A percentile compares a stretch with the other conserved stretches of the same genome.
Conservation (phyloP, 2,113 vertebrate species). For the Charina bottae region DNA sequence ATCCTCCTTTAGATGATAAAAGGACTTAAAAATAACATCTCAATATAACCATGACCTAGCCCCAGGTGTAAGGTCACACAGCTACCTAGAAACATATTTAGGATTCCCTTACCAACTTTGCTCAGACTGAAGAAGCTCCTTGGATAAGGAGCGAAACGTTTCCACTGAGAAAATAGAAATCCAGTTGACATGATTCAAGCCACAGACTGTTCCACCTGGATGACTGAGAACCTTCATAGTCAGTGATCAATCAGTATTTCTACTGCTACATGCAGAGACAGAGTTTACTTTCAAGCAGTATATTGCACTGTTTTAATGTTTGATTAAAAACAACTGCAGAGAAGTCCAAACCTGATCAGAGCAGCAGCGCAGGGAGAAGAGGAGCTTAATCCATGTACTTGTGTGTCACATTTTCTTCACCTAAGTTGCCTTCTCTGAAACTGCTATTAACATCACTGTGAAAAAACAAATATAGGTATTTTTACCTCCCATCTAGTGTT, state of each 20-base stretch:
- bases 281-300: neutral
- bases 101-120: too few species aligned
- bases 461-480: neutral
- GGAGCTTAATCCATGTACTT: neutral
- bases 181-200: too few species aligned
- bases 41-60: too few species aligned
- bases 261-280: neutral
- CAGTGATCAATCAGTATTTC: neutral
- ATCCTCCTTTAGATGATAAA: too few species aligned
- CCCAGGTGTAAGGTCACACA: too few species aligned
- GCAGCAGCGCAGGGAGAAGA: neutral
- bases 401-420: neutral
- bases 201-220: too few species aligned
- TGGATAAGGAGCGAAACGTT: too few species aligned
- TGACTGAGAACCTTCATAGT: too few species aligned
- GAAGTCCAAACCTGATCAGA: neutral
- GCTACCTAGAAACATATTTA: too few species aligned
- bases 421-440: neutral
- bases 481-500: neutral
- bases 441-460: neutral
- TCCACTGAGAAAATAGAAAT: too few species aligned
- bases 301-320: neutral
- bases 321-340: neutral
- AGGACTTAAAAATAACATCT: too few species aligned
- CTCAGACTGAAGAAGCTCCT: too few species aligned